Percentiles rank a stretch among this genome's conserved stretches.
These are phyloP conservation scores for Phocoena phocoena DNA, from an alignment of 2,113 vertebrate genomes.

Conservation along the genomic window DNA sequence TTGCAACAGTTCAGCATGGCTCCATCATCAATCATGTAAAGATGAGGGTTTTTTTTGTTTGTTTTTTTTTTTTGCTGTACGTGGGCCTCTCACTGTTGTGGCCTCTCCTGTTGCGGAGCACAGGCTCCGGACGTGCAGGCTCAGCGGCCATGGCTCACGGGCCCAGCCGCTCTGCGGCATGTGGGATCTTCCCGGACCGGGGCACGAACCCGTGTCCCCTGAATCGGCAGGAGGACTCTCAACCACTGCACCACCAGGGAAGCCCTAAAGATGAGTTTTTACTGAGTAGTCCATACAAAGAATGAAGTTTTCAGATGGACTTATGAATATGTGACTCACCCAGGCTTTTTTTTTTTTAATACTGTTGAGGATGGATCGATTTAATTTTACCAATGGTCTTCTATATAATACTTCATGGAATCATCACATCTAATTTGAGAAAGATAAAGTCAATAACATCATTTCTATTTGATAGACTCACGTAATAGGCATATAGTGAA, in stretches of 20 bases:
- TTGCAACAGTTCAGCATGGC: not conserved
- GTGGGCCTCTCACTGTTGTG: no score
- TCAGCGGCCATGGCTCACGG: no score
- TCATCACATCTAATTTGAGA: not conserved
- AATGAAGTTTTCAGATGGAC: not conserved
- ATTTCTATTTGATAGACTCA: not conserved
- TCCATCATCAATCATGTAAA: not conserved
- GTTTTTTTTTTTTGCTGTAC: no score
- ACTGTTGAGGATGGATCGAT: not conserved
- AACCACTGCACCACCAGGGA: no score
- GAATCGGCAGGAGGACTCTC: no score
- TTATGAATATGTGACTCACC: not conserved
- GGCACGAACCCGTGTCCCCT: no score
- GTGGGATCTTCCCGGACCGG: no score
- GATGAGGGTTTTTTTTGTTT: not conserved
- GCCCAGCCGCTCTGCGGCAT: no score
- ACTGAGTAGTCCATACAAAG: not conserved
- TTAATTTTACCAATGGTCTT: not conserved
- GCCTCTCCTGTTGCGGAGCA: no score
- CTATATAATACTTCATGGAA: not conserved
- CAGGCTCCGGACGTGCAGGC: no score
- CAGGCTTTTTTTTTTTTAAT: not conserved
- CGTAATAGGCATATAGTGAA: not conserved
- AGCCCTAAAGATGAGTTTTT: not conserved
- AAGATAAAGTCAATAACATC: not conserved